Evolutionary conservation across 1,140 invertebrate species (phyloP).

Genomic region (Chlorops oryzae): DNA sequence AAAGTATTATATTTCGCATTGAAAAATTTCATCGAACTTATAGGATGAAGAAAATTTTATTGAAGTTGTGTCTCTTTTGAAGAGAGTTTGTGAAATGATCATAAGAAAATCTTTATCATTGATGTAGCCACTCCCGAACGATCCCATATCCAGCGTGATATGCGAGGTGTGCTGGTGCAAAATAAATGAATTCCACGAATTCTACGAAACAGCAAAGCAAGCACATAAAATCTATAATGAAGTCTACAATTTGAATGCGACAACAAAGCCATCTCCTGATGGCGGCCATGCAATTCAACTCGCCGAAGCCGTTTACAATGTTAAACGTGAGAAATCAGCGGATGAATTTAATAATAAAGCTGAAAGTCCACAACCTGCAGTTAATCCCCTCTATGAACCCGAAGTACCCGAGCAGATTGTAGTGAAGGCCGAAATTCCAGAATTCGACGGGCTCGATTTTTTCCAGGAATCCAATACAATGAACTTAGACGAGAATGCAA

Average conservation of each 20-base stretch:
- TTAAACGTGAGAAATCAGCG: not conserved
- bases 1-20: too few relatives aligned
- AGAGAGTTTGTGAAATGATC: too few relatives aligned
- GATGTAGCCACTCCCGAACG: constrained; percentile 2
- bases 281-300: constrained; percentile 16
- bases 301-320: too few relatives aligned
- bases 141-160: constrained; percentile 34
- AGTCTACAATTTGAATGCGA: too few relatives aligned
- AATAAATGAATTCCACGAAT: constrained; percentile 41
- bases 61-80: too few relatives aligned
- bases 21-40: too few relatives aligned
- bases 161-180: constrained; percentile 40
- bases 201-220: constrained; percentile 38
- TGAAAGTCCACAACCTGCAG: not conserved
- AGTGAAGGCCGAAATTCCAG: not conserved
- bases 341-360: not conserved
- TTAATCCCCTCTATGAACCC: constrained; percentile 4
- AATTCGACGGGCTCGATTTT: not conserved
- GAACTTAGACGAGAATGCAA: not conserved
- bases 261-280: constrained; percentile 29
- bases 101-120: too few relatives aligned
- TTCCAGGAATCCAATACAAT: not conserved
- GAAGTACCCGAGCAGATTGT: not conserved
- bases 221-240: constrained; percentile 22
- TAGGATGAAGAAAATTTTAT: too few relatives aligned